Conservation (phyloP, 2,888 invertebrate species). For the Phytoseiulus persimilis region DNA sequence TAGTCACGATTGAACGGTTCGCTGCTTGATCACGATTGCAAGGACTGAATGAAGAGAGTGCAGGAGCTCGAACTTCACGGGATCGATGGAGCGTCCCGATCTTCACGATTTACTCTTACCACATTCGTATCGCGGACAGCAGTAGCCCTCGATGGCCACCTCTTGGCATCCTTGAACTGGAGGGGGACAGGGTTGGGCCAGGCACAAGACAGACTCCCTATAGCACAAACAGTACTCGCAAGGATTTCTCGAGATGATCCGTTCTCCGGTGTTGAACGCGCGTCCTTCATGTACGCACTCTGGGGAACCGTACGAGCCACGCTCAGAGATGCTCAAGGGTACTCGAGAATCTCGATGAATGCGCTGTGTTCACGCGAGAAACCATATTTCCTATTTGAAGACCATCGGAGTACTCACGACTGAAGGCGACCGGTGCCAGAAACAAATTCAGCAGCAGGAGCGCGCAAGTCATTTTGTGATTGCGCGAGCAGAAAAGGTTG, state of each 20-base stretch:
- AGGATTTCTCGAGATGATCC: neutral
- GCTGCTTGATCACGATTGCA: too few relatives aligned
- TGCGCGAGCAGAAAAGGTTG: neutral
- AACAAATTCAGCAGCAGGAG: neutral
- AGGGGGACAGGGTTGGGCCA: conserved; percentile 21
- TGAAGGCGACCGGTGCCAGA: neutral
- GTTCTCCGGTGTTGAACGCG: conserved; percentile 13
- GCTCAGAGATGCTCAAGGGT: too few relatives aligned
- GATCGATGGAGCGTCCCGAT: too few relatives aligned
- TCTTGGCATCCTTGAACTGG: conserved; percentile 17
- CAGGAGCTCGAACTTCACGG: too few relatives aligned
- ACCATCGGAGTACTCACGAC: neutral
- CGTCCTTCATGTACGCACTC: conserved; percentile 24
- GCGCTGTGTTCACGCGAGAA: neutral
- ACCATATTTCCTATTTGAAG: neutral
- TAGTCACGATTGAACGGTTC: too few relatives aligned
- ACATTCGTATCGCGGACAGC: conserved; percentile 27
- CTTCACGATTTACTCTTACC: neutral
- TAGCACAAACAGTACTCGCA: conserved; percentile 27
- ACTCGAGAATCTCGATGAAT: too few relatives aligned
- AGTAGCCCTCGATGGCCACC: conserved; percentile 10
- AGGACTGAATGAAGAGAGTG: too few relatives aligned
- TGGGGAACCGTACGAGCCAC: neutral
- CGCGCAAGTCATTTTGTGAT: neutral
- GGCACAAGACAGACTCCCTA: neutral